Evolutionary conservation across 23 tunicate species (phyloP).

Genomic region (Phallusia fumigata): DNA sequence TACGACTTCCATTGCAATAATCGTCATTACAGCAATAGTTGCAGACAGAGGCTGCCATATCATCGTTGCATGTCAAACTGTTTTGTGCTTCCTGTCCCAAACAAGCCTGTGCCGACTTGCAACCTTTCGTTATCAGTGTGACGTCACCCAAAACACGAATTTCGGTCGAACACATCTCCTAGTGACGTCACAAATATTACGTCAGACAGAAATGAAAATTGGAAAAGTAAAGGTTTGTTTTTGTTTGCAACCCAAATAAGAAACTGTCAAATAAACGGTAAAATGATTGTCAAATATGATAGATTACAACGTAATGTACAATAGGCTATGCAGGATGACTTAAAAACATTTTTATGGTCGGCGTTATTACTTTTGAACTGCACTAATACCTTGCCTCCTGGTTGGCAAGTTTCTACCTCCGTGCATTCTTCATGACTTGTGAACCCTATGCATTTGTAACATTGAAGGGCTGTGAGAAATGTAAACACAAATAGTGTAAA

Average conservation of each 20-base stretch:
- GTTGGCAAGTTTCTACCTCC: background rate
- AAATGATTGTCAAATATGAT: too few relatives aligned
- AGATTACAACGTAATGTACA: too few relatives aligned
- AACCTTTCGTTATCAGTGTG: conserved; percentile 9
- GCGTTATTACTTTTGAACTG: too few relatives aligned
- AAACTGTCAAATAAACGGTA: too few relatives aligned
- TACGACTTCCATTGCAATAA: conserved; percentile 1
- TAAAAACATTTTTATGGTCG: too few relatives aligned
- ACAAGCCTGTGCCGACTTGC: conserved; percentile 31
- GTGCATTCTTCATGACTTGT: conserved; percentile 19
- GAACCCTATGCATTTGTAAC: conserved; percentile 6
- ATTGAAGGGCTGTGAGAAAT: conserved; percentile 1
- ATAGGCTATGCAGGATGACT: too few relatives aligned
- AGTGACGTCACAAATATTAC: background rate
- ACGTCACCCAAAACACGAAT: conserved; percentile 2
- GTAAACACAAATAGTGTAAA: too few relatives aligned
- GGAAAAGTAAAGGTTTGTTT: too few relatives aligned
- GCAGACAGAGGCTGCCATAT: background rate
- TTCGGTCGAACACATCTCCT: conserved; percentile 29
- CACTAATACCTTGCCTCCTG: background rate
- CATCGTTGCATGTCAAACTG: conserved; percentile 5
- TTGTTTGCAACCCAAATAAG: too few relatives aligned
- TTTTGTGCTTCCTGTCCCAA: conserved; percentile 17
- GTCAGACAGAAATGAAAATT: too few relatives aligned
- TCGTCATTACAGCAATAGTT: conserved; percentile 16